Conservation (phyloP, 2,888 invertebrate genomes). For the Yponomeuta evonymella region DNA sequence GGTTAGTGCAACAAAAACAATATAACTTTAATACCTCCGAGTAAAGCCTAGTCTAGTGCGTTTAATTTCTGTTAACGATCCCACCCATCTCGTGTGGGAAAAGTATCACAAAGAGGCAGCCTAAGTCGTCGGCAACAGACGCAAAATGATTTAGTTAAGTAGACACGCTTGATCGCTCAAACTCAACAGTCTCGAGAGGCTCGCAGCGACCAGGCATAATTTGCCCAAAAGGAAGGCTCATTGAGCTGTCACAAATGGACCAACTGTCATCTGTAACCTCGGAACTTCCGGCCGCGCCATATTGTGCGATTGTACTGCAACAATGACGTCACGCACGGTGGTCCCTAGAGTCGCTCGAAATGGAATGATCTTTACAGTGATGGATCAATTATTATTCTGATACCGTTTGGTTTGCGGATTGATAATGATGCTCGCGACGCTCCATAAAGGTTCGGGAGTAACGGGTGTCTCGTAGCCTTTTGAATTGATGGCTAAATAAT, state of each 20-base stretch:
- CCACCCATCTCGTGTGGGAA: neutral
- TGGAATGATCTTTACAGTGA: constrained; percentile 5
- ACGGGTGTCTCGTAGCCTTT: neutral
- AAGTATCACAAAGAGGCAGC: neutral
- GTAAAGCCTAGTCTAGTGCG: no score
- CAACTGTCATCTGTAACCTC: neutral
- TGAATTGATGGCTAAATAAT: neutral
- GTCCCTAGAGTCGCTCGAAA: neutral
- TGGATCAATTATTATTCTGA: neutral
- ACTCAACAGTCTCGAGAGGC: neutral
- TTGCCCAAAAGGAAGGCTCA: neutral
- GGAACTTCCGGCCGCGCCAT: constrained; percentile 1
- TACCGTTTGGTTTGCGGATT: neutral
- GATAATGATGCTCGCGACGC: neutral
- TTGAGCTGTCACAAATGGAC: neutral
- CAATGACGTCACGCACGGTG: constrained; percentile 10
- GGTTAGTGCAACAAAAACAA: no score
- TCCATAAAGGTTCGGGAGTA: neutral
- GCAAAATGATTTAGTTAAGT: neutral
- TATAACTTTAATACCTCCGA: no score
- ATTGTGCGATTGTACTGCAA: neutral
- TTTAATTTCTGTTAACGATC: neutral
- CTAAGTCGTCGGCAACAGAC: neutral
- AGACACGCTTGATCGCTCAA: neutral
- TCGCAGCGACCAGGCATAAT: neutral